phyloP scores from a whole-genome alignment of 2,888 invertebrate genomes.

The Eucriotettix oculatus region DNA sequence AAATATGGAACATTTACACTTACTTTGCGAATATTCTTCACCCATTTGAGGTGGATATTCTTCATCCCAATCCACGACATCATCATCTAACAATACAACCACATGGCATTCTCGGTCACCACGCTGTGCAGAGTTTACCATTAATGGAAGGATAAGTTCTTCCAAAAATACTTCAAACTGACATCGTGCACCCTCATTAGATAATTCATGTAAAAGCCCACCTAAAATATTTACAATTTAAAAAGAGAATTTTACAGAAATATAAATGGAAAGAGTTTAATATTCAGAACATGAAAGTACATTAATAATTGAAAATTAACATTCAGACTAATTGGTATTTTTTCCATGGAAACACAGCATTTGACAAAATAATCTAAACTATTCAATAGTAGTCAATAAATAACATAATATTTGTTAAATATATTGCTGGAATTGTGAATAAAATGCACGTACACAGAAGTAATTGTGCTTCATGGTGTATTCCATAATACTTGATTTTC shows the following conservation, averaged over 20 bases:
- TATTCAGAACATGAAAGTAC: too few species aligned
- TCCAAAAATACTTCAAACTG: slow-evolving; percentile 96
- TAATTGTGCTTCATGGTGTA: too few species aligned
- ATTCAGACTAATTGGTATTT: too few species aligned
- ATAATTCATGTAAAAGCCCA: slow-evolving; percentile 90
- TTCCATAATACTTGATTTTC: too few species aligned
- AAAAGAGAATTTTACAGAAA: background rate
- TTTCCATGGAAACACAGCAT: too few species aligned
- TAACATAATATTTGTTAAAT: too few species aligned
- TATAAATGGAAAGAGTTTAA: background rate
- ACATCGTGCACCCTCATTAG: slow-evolving; percentile 96
- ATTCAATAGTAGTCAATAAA: too few species aligned
- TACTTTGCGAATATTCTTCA: slow-evolving; percentile 93
- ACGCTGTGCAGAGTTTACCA: slow-evolving; percentile 85
- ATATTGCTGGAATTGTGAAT: too few species aligned
- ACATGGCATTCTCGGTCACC: slow-evolving; percentile 98
- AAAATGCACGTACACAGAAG: too few species aligned
- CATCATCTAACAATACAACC: slow-evolving; percentile 89
- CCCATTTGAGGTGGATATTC: slow-evolving; percentile 99
- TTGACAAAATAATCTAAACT: too few species aligned
- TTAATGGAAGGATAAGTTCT: slow-evolving; percentile 82
- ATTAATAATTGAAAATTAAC: too few species aligned
- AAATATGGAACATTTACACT: slow-evolving; percentile 15
- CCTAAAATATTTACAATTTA: slow-evolving; percentile 29
- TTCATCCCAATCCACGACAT: slow-evolving; percentile 94